These are phyloP conservation scores for Aselliscus stoliczkanus DNA, from an alignment of 2,797 vertebrate species.

Conservation along the genomic window DNA sequence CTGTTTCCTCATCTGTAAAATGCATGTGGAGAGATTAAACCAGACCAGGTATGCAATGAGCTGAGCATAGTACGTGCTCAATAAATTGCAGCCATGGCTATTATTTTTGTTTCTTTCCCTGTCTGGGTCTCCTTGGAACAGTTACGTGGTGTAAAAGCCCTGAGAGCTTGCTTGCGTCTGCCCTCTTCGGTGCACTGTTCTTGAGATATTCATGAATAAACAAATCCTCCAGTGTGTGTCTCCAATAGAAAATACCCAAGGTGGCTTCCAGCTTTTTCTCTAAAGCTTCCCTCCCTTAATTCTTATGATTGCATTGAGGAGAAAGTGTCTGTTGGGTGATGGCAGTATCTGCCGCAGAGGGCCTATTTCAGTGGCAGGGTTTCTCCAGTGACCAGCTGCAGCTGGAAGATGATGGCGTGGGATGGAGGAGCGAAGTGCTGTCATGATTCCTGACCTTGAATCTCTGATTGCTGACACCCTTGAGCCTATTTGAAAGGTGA, in stretches of 20 bases:
- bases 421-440: accelerated
- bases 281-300: not conserved
- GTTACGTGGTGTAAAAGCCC: not conserved
- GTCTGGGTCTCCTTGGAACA: too few species aligned
- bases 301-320: too few species aligned
- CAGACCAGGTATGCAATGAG: not conserved
- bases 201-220: not conserved
- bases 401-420: accelerated
- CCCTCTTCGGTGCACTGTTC: not conserved
- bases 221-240: not conserved
- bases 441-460: accelerated
- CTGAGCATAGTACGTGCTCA: not conserved
- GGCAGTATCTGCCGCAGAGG: accelerated
- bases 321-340: not conserved
- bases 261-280: not conserved
- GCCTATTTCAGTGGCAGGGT: accelerated
- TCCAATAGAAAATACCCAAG: too few species aligned
- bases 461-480: not conserved
- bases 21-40: accelerated
- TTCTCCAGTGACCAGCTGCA: accelerated
- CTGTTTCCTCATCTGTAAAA: not conserved
- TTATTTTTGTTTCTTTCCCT: not conserved
- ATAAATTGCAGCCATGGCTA: accelerated
- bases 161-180: not conserved
- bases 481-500: not conserved